Percentiles rank a stretch among this genome's conserved stretches.
Conservation (phyloP, 2,113 vertebrate genomes). For the Malurus elegans region DNA sequence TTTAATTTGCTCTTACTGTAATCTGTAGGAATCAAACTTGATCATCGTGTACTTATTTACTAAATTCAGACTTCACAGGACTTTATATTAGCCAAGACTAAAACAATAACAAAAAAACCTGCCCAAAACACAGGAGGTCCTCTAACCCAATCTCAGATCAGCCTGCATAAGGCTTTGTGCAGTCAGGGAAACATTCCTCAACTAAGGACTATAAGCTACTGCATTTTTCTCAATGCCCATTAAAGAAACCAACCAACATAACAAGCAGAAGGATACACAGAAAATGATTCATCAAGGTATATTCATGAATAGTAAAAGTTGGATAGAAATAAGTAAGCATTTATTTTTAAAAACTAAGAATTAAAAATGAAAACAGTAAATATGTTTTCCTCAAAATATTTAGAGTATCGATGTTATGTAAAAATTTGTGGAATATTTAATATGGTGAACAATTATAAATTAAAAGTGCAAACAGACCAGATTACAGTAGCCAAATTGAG, state of each 20-base stretch:
- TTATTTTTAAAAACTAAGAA: background rate
- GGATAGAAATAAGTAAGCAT: background rate
- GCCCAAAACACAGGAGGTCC: background rate
- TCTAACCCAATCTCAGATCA: background rate
- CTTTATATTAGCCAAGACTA: background rate
- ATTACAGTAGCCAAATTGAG: background rate
- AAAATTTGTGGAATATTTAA: background rate
- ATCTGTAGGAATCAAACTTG: background rate
- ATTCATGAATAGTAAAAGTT: background rate
- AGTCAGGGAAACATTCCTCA: background rate
- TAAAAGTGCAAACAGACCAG: background rate
- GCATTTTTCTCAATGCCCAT: background rate
- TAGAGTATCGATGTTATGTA: too few relatives aligned
- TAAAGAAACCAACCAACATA: fast-evolving
- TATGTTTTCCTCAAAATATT: background rate
- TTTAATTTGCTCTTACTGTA: background rate
- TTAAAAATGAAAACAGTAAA: background rate
- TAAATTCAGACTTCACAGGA: background rate
- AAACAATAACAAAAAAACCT: background rate
- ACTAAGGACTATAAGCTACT: background rate
- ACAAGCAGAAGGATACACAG: background rate
- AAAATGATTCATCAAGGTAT: background rate
- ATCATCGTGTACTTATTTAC: background rate
- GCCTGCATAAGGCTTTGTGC: background rate
- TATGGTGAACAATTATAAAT: background rate